Evolutionary conservation across 2,888 invertebrate species (phyloP).

Genomic region (Acanthococcus lagerstroemiae): DNA sequence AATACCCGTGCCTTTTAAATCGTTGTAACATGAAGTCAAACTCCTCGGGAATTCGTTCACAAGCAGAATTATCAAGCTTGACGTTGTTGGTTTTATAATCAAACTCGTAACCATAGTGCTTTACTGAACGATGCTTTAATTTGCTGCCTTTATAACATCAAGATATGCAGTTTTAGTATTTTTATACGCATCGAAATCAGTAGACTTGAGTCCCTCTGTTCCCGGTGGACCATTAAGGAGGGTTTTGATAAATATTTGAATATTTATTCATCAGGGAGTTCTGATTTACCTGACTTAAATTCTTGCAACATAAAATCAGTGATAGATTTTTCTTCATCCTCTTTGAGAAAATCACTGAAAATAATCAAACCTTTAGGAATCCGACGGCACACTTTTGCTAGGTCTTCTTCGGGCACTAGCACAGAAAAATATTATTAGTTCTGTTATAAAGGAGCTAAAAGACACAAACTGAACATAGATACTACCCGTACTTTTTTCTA

Average conservation of each 20-base stretch:
- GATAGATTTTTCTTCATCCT: conserved; percentile 30
- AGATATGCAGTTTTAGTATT: no score
- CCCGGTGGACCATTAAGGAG: no score
- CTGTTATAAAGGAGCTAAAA: no score
- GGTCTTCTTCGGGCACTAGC: conserved; percentile 20
- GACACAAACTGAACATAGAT: no score
- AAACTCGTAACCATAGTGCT: conserved; percentile 88
- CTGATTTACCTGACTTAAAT: no score
- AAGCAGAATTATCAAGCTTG: conserved; percentile 56
- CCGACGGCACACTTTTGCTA: background rate
- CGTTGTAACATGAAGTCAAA: conserved; percentile 57
- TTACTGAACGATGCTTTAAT: conserved; percentile 73
- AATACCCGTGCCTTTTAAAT: conserved; percentile 40
- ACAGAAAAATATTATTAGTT: no score
- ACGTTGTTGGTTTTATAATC: conserved; percentile 78
- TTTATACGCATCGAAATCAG: background rate
- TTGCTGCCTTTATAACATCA: conserved; percentile 5
- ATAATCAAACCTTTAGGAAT: conserved; percentile 26
- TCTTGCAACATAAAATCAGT: conserved; percentile 20
- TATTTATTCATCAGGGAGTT: no score
- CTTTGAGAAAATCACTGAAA: conserved; percentile 30
- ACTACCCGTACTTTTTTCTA: conserved; percentile 17
- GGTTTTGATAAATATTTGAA: no score
- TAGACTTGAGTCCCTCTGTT: conserved; percentile 4
- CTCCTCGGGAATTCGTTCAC: conserved; percentile 56